Evolutionary conservation across 2,113 vertebrate genomes (phyloP).

Genomic region (Gymnorhina tibicen): DNA sequence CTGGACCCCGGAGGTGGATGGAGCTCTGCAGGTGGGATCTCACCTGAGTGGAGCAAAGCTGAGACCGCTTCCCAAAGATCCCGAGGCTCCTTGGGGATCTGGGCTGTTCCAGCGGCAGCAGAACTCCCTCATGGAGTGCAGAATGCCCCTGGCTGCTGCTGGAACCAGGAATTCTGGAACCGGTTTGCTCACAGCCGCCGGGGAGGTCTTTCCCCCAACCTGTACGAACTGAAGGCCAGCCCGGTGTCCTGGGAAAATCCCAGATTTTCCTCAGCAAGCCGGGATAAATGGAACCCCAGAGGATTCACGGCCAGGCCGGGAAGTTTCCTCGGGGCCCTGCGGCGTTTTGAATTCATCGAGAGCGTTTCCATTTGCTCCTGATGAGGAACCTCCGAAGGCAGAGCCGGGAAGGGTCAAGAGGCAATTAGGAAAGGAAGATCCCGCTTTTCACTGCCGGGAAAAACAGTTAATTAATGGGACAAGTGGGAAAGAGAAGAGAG

Average conservation of each 20-base stretch:
- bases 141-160: background rate
- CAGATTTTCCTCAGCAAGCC: background rate
- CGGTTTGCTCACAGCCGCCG: background rate
- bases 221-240: background rate
- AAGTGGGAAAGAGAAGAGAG: conserved; percentile 28
- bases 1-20: background rate
- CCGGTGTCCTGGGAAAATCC: background rate
- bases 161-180: background rate
- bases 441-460: conserved; percentile 42
- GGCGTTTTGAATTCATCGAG: conserved; percentile 27
- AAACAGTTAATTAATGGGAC: conserved; percentile 65
- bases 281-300: background rate
- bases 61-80: background rate
- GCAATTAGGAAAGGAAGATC: conserved; percentile 63
- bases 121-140: accelerated
- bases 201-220: background rate
- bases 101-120: background rate
- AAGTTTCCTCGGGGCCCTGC: conserved; percentile 42
- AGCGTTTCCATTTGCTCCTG: conserved; percentile 63
- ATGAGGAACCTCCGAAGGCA: conserved; percentile 51
- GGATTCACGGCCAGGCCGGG: background rate
- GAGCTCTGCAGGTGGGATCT: background rate
- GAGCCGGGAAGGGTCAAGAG: conserved; percentile 53
- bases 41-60: background rate
- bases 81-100: accelerated